Evolutionary conservation across 2,888 invertebrate genomes (phyloP).

Genomic region (Scelioninae gen. 2): DNA sequence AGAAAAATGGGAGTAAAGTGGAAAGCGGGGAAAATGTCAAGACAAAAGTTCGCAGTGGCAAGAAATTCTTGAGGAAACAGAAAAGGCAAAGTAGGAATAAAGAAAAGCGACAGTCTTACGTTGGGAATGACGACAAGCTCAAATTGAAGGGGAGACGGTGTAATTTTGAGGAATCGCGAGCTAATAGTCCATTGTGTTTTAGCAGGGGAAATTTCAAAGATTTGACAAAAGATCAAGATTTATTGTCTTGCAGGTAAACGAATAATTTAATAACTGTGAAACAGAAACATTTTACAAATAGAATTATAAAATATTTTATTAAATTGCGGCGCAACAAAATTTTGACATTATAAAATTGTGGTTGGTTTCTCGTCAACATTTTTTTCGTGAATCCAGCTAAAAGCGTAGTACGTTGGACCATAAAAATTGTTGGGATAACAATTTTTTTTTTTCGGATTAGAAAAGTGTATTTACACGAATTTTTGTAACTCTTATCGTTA

Average conservation of each 20-base stretch:
- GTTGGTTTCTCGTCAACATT: too few species aligned
- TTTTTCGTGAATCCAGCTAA: too few species aligned
- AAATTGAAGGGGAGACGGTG: constrained; percentile 71
- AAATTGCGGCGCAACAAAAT: too few species aligned
- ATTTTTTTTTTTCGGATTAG: too few species aligned
- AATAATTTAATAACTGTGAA: too few species aligned
- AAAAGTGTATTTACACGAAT: too few species aligned
- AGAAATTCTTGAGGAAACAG: constrained; percentile 28
- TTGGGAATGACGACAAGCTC: constrained; percentile 61
- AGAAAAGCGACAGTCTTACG: constrained; percentile 57
- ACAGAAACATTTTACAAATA: too few species aligned
- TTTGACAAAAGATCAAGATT: constrained; percentile 71
- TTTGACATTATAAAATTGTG: too few species aligned
- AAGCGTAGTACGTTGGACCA: too few species aligned
- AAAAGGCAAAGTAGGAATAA: constrained; percentile 39
- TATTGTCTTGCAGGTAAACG: constrained; percentile 68
- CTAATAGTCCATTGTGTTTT: constrained; percentile 68
- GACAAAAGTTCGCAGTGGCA: constrained; percentile 6
- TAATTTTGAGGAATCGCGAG: constrained; percentile 68
- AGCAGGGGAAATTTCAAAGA: constrained; percentile 67
- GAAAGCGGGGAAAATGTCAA: constrained; percentile 3
- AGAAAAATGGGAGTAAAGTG: neutral
- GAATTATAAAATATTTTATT: too few species aligned
- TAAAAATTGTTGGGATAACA: too few species aligned
- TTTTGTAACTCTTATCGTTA: too few species aligned